Percentiles rank a stretch among this genome's conserved stretches.
Conservation (phyloP, 2,113 vertebrate genomes). For the Athene noctua region DNA sequence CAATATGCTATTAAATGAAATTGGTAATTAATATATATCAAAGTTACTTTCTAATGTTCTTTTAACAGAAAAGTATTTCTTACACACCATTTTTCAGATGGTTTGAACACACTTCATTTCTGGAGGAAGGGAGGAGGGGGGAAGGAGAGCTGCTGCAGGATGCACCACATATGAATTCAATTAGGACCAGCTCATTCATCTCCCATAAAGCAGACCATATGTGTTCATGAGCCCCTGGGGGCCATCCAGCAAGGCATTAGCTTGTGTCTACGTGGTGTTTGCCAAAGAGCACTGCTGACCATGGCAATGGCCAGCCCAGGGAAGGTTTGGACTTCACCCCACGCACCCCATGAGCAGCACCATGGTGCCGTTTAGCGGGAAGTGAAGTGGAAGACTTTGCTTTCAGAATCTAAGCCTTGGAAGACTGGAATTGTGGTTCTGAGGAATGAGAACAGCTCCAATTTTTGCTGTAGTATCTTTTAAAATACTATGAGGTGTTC, state of each 20-base stretch:
- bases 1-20: slow-evolving; percentile 55
- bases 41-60: slow-evolving; percentile 50
- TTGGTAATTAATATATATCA: slow-evolving; percentile 66
- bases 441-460: fast-evolving
- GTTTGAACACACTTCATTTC: neutral
- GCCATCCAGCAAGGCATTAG: neutral
- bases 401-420: neutral
- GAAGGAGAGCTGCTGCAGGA: neutral
- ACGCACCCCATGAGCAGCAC: neutral
- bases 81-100: neutral
- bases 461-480: neutral
- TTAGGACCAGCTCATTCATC: neutral
- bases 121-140: neutral
- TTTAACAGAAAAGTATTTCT: slow-evolving; percentile 1
- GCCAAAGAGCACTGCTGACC: neutral
- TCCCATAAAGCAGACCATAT: neutral
- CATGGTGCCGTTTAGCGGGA: fast-evolving
- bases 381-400: neutral
- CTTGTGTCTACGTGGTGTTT: fast-evolving
- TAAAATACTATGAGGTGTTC: neutral
- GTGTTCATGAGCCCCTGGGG: fast-evolving
- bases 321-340: neutral
- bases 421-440: fast-evolving
- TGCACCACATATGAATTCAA: neutral
- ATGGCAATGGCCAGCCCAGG: fast-evolving